Percentiles rank a stretch among this genome's conserved stretches.
Evolutionary conservation across 1,140 invertebrate genomes (phyloP).

Genomic region (Drosophila parvula): DNA sequence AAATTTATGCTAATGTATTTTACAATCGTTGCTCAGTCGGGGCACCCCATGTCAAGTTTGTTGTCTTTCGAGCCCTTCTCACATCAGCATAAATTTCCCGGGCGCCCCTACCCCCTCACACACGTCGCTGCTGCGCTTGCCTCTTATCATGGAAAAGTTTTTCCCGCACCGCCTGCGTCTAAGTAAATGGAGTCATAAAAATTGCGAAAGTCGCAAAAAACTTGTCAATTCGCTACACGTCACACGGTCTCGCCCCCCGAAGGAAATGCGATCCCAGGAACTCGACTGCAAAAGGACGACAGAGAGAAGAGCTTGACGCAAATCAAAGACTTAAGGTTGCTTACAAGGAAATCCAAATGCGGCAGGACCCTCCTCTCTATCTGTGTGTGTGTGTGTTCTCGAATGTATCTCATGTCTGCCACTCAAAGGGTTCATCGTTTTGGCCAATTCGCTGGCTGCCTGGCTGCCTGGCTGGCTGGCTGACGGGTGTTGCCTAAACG

Average conservation of each 20-base stretch:
- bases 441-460: constrained; percentile 67
- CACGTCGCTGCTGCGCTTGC: constrained; percentile 12
- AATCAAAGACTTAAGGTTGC: constrained; percentile 78
- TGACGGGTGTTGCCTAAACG: constrained; percentile 71
- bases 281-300: constrained; percentile 12
- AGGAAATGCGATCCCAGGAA: constrained; percentile 60
- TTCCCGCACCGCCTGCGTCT: constrained; percentile 33
- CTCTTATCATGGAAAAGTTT: constrained; percentile 74
- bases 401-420: constrained; percentile 50
- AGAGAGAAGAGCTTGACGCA: constrained; percentile 34
- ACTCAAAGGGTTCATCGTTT: constrained; percentile 70
- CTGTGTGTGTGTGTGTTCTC: constrained; percentile 21
- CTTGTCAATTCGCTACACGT: constrained; percentile 77
- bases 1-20: constrained; percentile 84
- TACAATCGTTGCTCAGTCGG: constrained; percentile 66
- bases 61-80: constrained; percentile 61
- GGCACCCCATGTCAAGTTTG: constrained; percentile 54
- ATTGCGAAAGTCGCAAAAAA: constrained; percentile 61
- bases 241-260: constrained; percentile 50
- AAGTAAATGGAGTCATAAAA: constrained; percentile 79
- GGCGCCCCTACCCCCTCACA: background rate
- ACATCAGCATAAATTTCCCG: constrained; percentile 76
- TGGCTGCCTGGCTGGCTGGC: constrained; percentile 26
- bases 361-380: constrained; percentile 1
- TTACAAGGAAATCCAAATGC: constrained; percentile 66